Base-by-base conservation (phyloP, 1,140 invertebrate species). In the Cryptotermes secundus region DNA sequence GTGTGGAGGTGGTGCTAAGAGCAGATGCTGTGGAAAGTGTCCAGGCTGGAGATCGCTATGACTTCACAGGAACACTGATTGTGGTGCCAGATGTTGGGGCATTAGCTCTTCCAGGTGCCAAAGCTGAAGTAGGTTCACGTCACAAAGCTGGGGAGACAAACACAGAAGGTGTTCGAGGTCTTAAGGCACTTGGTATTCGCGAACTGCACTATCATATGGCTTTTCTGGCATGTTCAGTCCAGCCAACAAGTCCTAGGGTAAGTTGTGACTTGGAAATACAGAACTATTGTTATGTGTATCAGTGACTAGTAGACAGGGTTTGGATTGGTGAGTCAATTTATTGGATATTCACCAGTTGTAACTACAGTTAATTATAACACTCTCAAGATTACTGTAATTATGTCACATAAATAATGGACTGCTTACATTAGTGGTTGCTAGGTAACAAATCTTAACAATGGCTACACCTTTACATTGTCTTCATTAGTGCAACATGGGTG, bases 11-110 rank as follows among this genome's bases (percentile, higher is more conserved):
- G 38, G 96, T 99, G 87, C 90, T 99, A n/a, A 92, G 99, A 88
- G 97, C 97, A 14, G 99, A 99, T 91, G 94, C 95, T 87, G 99
- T 99, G 2, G 99, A 99, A 91, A 95, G 94, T 79, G 97, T 99
- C 19, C 99, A 99, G 91, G 96, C 97, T 87, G 94, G 94, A 84
- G 94, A 96, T 88, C 92, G 97, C 81, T 99, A 98, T 89, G 98
- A 99, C 89, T 99, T 99, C 88, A 99, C 96, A 53, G 97, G 99
- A 81, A 98, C 98, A 2, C 90, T 99, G 12, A 99, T 99, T 88
- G 98, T 99, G 9, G 97, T 99, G 2, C 99, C 99, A 3, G 98
- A 99, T 92, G 96, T 99, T 3, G 94, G 95, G 12, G 94, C 94
- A 9, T 88, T 99, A 36, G 93, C 96, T n/a, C 88, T 96, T 82